These are phyloP conservation scores for Crotalus viridis DNA, from an alignment of 2,113 vertebrate genomes.

Conservation along the genomic window DNA sequence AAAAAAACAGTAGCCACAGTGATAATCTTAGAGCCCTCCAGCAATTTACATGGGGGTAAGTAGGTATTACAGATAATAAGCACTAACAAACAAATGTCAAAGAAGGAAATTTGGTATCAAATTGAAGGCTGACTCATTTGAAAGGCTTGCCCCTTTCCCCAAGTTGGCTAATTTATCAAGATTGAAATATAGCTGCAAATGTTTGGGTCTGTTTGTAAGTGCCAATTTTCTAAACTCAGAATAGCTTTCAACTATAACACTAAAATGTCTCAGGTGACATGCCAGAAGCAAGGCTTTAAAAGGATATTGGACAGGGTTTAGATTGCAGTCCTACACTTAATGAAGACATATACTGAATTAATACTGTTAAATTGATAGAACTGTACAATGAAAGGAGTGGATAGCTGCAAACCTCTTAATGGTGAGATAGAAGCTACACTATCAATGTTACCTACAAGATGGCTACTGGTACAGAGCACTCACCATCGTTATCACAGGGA, in stretches of 20 bases:
- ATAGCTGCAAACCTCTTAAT: background rate
- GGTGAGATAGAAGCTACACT: background rate
- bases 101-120: constrained; percentile 1
- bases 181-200: background rate
- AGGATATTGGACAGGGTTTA: background rate
- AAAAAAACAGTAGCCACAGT: background rate
- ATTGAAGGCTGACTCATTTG: constrained; percentile 16
- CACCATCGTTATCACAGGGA: background rate
- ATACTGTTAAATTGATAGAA: background rate
- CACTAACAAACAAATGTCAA: background rate
- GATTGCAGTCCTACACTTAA: constrained; percentile 4
- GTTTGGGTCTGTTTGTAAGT: background rate
- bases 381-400: background rate
- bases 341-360: background rate
- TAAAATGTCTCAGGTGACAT: constrained; percentile 31
- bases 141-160: background rate
- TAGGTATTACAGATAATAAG: background rate
- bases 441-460: background rate
- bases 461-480: background rate
- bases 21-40: background rate
- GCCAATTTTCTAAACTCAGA: constrained; percentile 2
- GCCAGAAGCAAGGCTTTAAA: constrained; percentile 16
- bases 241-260: constrained; percentile 24
- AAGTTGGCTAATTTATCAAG: background rate
- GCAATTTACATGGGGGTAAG: background rate